Conservation (phyloP, 2,113 vertebrate genomes). For the Cisticola juncidis region DNA sequence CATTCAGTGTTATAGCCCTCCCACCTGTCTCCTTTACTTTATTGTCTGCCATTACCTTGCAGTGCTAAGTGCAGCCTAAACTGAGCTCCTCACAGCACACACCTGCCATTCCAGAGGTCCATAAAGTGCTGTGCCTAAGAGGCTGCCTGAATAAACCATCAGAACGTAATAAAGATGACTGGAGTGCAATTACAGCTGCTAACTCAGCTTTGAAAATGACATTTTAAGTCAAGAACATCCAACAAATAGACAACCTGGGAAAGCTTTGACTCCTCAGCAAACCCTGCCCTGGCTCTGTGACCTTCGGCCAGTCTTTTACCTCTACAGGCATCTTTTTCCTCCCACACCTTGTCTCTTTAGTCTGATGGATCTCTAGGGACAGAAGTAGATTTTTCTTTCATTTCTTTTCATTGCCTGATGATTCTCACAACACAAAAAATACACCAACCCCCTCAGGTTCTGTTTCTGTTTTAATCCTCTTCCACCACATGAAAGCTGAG, state of each 20-base stretch:
- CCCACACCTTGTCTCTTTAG: background rate
- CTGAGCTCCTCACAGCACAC: background rate
- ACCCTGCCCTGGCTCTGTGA: background rate
- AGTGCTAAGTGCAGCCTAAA: background rate
- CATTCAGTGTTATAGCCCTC: conserved; percentile 29
- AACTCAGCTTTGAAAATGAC: background rate
- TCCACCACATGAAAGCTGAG: background rate
- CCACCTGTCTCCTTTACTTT: conserved; percentile 23
- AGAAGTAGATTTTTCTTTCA: background rate
- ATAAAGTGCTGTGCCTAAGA: background rate
- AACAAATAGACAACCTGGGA: background rate
- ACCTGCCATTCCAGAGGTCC: background rate
- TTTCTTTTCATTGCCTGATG: background rate
- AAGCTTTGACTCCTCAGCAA: background rate
- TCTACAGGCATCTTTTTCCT: background rate
- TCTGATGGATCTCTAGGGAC: background rate
- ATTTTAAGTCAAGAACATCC: background rate
- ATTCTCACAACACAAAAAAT: background rate
- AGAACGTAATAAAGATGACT: background rate
- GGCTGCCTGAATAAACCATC: background rate
- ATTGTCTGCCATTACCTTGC: background rate
- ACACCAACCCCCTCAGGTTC: background rate
- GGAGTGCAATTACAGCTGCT: background rate
- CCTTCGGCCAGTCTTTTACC: background rate
- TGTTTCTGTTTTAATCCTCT: background rate